Evolutionary conservation across 2,888 invertebrate species (phyloP).

Genomic region (Phragmatobia fuliginosa): DNA sequence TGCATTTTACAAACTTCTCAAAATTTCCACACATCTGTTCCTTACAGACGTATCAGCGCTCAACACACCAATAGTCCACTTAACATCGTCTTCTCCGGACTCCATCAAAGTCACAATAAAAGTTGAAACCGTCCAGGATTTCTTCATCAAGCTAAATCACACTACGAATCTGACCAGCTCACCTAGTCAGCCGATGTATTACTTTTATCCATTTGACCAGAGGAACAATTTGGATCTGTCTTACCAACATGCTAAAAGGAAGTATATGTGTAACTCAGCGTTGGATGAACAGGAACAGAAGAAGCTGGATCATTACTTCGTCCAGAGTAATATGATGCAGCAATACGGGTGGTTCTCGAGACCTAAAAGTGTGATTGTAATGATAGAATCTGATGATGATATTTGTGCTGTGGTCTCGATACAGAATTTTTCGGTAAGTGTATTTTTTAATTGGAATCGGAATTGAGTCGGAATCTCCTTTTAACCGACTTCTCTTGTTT

Average conservation of each 20-base stretch:
- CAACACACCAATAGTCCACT: constrained; percentile 88
- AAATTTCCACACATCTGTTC: neutral
- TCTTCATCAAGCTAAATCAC: constrained; percentile 81
- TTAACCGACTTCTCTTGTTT: neutral
- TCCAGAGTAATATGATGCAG: constrained; percentile 52
- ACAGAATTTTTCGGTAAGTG: constrained; percentile 90
- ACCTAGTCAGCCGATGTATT: constrained; percentile 82
- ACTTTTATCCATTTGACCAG: constrained; percentile 85
- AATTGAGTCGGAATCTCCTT: too few relatives aligned
- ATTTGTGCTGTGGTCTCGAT: constrained; percentile 93
- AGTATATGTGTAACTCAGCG: constrained; percentile 87
- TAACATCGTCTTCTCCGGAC: constrained; percentile 88
- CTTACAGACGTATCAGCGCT: constrained; percentile 72
- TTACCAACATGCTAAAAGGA: constrained; percentile 66
- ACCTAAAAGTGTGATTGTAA: constrained; percentile 86
- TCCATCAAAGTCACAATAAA: constrained; percentile 87
- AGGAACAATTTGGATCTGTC: constrained; percentile 55
- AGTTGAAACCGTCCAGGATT: constrained; percentile 87
- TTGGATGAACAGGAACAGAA: constrained; percentile 55
- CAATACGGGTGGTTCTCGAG: constrained; percentile 67
- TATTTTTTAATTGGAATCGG: too few relatives aligned
- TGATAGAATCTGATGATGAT: constrained; percentile 88
- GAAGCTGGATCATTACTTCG: constrained; percentile 40
- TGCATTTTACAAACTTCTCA: neutral
- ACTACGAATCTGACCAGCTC: constrained; percentile 78